Evolutionary conservation across 2,888 invertebrate species (phyloP), one percentile per base, ranked within the genome.

Genomic region (Andrena haemorrhoa): DNA sequence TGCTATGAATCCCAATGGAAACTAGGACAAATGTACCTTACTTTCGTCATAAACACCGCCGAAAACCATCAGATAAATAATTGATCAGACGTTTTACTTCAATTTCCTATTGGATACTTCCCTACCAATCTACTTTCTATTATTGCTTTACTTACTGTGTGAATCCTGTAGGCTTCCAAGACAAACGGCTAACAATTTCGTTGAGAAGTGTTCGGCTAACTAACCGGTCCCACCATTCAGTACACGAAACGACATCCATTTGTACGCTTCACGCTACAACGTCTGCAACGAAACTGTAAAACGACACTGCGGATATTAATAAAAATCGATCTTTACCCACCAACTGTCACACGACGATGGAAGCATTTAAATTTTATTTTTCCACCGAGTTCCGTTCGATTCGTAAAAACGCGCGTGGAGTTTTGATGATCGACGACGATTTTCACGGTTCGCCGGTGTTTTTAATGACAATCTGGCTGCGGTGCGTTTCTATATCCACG

Each of bases 401-500:
- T 29, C 41, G 33, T 29, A 64, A 72, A 72, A 68, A 49, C n/a
- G 20, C 23, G n/a, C 33, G n/a, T 12, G 2, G 10, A 47, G 60
- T 31, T 79, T 71, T 70, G 79, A 79, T 51, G 69, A 64, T 47
- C 35, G 58, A 23, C 6, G n/a, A 23, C 41, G 23, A 81, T 78
- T 70, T 70, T 16, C 3, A 68, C 69, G 73, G 56, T 68, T 31
- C 79, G 31, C 56, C 29, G 64, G 3, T n/a, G 41, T 35, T 77
- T 80, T 80, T 35, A 68, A 66, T 53, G 63, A 16, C 58, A 71
- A 70, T 70, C 29, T 60, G 29, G 51, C 4, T 16, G 3, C 16
- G 26, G 47, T 26, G n/a, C 47, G 58, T 51, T 41, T 65, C 7
- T 35, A 49, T 70, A 51, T 66, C 20, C 47, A 1, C 41, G n/a